Evolutionary conservation across 2,113 vertebrate species (phyloP), one percentile per base, ranked within the genome.

Genomic region (Pseudorectes ferrugineus): DNA sequence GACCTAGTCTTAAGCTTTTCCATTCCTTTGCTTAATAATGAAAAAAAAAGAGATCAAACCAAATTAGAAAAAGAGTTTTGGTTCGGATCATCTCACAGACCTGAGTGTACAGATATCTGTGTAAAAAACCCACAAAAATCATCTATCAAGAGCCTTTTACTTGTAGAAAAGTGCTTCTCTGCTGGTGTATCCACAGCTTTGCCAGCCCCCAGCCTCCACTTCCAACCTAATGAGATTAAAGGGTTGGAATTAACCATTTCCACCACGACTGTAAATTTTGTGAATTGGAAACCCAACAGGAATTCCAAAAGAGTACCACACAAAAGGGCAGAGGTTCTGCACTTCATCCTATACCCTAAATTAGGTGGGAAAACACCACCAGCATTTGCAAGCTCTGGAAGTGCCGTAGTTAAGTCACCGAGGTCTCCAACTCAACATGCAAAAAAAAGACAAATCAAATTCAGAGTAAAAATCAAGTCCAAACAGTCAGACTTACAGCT

Each of bases 191-290:
- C 20, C 42, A 73, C 42, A 43, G 4, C 68, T 84, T 76, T 83
- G 46, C 52, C 40, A 26, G 21, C 72, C 65, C 36, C 49, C 38
- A 72, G 21, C 21, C 65, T 48, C 58, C 45, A 31, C 70, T 51
- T 77, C 71, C 83, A 83, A 74, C 14, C 33, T 43, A 15, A 38
- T 4, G 18, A 71, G 36, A 42, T 42, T 52, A 57, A 49, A 33
- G 48, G 55, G 11, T 0, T 48, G 4, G 26, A 65, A 82, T 76
- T 38, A 52, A 70, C 19, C 18, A 42, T 29, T 77, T 63, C 38
- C 10, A 35, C 11, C 51, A 20, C 0, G 0, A 71, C 12, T n/a
- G 7, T 17, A 35, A 46, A 17, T 35, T 63, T 2, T 85, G 45
- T 25, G 26, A 76, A 40, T 0, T 26, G 28, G 58, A 73, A 93